Base-by-base conservation (phyloP, 1,140 invertebrate genomes). In the Drosophila fuyamai region DNA sequence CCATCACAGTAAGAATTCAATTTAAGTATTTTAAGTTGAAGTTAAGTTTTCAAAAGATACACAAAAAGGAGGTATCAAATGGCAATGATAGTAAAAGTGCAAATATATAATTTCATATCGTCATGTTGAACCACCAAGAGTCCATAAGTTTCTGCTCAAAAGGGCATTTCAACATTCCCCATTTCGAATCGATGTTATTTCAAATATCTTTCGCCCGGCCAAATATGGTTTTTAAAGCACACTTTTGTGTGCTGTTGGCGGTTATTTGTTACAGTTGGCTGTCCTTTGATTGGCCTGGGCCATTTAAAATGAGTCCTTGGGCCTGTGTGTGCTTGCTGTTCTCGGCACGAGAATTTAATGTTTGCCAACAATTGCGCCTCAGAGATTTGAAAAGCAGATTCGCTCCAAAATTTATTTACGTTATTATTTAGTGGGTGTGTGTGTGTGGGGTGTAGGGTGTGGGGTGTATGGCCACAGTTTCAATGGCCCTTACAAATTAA, bases 331-430 rank as follows among this genome's bases (percentile, higher is more conserved):
- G 29, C 8, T 1, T 8, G 7, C 8, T 32, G 51, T 62, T 58
- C 43, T 44, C 43, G 27, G 18, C 59, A 70, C 63, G 44, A 60
- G 67, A 62, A 70, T 71, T 86, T 81, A 72, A 81, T 78, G 77
- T 70, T 85, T 85, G 82, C 75, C 82, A 66, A 56, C 82, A 86
- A 86, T 86, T 86, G 83, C 79, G 82, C 83, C 82, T 79, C 70
- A 48, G 82, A 86, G 82, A 86, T 82, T 86, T 86, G 68, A 61
- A 76, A 67, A 68, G 70, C 47, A 74, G 55, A 79, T 58, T 50
- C 65, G 44, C 57, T 83, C 78, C 71, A 85, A 78, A 85, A 85
- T 85, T 81, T 85, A 85, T 85, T 81, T 85, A 27, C 74, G 57
- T 85, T 85, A 81, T 81, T 85, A 84, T 85, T 84, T 77, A 74